A percentile compares a stretch with the other conserved stretches of the same genome.
These are phyloP conservation scores for Gavialis gangeticus DNA, from an alignment of 2,113 vertebrate species.

Conservation along the genomic window DNA sequence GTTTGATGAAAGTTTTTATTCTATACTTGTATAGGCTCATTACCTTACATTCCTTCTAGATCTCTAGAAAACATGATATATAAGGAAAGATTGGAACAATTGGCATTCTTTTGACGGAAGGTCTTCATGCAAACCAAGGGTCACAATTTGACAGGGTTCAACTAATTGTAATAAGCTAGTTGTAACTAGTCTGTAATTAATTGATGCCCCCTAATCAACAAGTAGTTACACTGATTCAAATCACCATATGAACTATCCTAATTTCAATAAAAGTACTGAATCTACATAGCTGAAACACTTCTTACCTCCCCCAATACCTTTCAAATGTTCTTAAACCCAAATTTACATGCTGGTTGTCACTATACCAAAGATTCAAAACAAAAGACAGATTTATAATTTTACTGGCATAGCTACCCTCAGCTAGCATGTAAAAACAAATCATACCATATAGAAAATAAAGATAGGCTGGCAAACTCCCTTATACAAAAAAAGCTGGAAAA, in stretches of 20 bases:
- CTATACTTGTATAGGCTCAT: no score
- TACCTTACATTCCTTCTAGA: no score
- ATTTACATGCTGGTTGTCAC: background rate
- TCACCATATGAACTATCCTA: background rate
- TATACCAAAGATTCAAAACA: background rate
- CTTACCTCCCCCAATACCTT: background rate
- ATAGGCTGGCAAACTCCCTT: background rate
- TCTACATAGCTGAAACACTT: background rate
- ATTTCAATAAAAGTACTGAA: background rate
- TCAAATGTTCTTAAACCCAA: background rate
- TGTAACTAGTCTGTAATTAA: no score
- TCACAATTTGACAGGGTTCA: no score
- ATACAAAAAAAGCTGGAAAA: background rate
- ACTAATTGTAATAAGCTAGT: no score
- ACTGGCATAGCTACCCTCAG: background rate
- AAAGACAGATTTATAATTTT: background rate
- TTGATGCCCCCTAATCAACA: no score
- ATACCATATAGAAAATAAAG: background rate
- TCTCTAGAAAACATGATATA: no score
- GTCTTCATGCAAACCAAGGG: no score
- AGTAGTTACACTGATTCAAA: no score
- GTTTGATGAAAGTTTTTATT: no score
- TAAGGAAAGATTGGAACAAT: no score
- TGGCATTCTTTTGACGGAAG: no score
- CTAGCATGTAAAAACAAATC: background rate